phyloP scores from a whole-genome alignment of 2,113 vertebrate genomes.

The Rhinichthys klamathensis region DNA sequence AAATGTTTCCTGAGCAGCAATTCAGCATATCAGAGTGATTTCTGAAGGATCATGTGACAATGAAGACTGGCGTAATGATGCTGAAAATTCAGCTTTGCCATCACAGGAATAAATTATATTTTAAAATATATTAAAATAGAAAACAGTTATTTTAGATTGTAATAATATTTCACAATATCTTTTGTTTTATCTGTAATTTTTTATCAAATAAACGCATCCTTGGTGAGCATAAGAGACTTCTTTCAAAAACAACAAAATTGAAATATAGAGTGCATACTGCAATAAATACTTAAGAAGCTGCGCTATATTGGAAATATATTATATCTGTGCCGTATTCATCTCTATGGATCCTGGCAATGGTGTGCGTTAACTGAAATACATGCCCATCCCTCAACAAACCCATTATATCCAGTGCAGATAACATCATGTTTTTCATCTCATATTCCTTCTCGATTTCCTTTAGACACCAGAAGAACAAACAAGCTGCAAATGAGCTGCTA shows the following conservation, averaged over 20 bases:
- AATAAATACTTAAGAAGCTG: background rate
- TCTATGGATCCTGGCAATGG: background rate
- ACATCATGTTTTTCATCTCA: background rate
- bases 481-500: slow-evolving; percentile 84
- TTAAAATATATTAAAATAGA: background rate
- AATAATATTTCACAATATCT: background rate
- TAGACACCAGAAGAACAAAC: slow-evolving; percentile 87
- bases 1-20: background rate
- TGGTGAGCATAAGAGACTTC: background rate
- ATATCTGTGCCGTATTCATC: background rate
- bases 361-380: background rate
- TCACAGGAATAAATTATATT: background rate
- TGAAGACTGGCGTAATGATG: background rate
- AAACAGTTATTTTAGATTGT: background rate
- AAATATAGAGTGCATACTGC: background rate
- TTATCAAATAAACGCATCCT: background rate
- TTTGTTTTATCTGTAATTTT: background rate
- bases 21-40: background rate
- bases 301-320: background rate
- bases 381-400: background rate
- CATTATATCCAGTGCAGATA: background rate
- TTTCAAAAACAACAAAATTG: background rate
- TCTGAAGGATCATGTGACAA: background rate
- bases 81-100: background rate
- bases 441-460: background rate